Conservation (phyloP, 30 jellyfish, hydroid and myxozoan species). For the Sanderia malayensis region DNA sequence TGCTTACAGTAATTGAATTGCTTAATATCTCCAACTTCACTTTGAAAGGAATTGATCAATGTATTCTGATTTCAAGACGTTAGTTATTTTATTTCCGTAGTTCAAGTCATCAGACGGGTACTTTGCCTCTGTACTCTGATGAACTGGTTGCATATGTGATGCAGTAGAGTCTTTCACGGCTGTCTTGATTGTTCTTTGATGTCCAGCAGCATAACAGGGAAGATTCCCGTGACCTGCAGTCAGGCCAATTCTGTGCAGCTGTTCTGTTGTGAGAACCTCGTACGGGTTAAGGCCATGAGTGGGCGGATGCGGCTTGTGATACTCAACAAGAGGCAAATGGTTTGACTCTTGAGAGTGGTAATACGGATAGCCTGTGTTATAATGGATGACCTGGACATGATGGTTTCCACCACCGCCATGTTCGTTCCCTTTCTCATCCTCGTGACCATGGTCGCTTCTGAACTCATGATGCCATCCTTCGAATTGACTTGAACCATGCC, state of each 20-base stretch:
- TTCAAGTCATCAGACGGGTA: not conserved
- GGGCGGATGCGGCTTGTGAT: constrained; percentile 71
- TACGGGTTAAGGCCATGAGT: constrained; percentile 72
- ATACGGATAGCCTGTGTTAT: constrained; percentile 63
- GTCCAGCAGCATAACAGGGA: constrained; percentile 25
- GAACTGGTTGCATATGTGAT: not conserved
- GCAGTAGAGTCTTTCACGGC: not conserved
- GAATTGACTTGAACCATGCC: constrained; percentile 66
- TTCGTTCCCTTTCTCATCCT: constrained; percentile 22
- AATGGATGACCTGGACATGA: constrained; percentile 38
- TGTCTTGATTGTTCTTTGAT: not conserved
- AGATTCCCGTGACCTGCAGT: constrained; percentile 70
- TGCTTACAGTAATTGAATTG: too few relatives aligned
- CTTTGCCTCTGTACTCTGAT: not conserved
- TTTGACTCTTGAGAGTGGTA: constrained; percentile 64
- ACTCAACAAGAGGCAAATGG: constrained; percentile 48
- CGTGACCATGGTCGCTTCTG: constrained; percentile 1
- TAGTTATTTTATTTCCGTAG: not conserved
- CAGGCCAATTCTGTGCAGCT: constrained; percentile 36
- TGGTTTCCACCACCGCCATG: constrained; percentile 29
- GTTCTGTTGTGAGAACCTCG: constrained; percentile 69
- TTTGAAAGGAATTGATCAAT: not conserved
- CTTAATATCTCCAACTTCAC: too few relatives aligned
- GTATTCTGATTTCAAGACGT: not conserved
- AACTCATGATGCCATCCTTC: constrained; percentile 1